Evolutionary conservation across 2,113 vertebrate species (phyloP), one percentile per base, ranked within the genome.

Genomic region (Eublepharis macularius): DNA sequence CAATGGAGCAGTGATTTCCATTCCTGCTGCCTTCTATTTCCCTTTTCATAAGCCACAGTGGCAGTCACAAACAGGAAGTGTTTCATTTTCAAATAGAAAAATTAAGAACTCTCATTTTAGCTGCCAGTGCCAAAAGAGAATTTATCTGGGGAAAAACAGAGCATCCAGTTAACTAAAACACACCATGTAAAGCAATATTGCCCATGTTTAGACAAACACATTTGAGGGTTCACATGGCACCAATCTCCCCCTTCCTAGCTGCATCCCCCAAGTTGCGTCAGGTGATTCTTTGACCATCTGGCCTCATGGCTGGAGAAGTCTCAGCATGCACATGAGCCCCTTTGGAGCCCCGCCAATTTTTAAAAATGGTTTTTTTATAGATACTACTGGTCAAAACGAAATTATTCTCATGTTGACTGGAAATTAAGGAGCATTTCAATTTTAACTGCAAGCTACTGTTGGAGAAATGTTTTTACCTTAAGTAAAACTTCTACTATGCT

Each of bases 401-500:
- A 14, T 10, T 0, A 77, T 72, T 80, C 34, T 66, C 54, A 45
- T 10, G 1, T 1, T 39, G 6, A 4, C n/a, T 82, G 32, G 12
- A 60, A 7, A 69, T 36, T 60, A 0, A 72, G 17, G 26, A 81
- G 41, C 47, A 81, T 72, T 51, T 14, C 74, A 0, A 0, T 0
- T 11, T 45, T 34, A 19, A 4, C 57, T 90, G 68, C 69, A 80
- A 78, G 24, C 19, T 16, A 43, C 21, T 63, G 32, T 14, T 47
- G 32, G 19, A 74, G 14, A 74, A 17, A 16, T 65, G 36, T 73
- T 12, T 81, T 80, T 93, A 98, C 97, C 98, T 98, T 98, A 80
- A 98, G 95, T 86, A 98, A 96, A 79, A 98, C 97, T 87, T 98
- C 97, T 77, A 98, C 97, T 84, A 98, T 98, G 88, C 95, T 97